Evolutionary conservation across 2,113 vertebrate species (phyloP), one percentile per base, ranked within the genome.

Genomic region (Cyprinodon variegatus): DNA sequence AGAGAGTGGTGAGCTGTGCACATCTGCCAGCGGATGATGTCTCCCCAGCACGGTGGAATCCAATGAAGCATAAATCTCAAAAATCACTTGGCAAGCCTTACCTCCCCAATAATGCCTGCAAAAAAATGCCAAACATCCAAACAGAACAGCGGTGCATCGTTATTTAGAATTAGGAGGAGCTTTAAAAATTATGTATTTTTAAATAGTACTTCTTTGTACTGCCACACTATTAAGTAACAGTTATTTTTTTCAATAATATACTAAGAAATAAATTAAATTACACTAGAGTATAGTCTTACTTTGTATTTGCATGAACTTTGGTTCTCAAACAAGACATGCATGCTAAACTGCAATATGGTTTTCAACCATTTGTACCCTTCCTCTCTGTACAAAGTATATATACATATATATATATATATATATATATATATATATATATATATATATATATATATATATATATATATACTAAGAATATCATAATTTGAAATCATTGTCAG

Each of bases 11-110:
- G 85, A 89, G 88, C 69, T 86, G 84, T 86, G 88, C 90, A 87
- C 90, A 91, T 91, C 91, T 92, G 90, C 87, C 75, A 70, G 83
- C 46, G 79, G 83, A 82, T 85, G 87, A 85, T 90, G 87, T 85
- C 84, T 89, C 89, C 86, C 45, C 74, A 85, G 89, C 80, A 72
- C 80, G 11, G 70, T 1, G 20, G 50, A 4, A 89, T 70, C 84
- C 86, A 88, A 43, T 72, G 78, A 85, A 87, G 85, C 88, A 83
- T 80, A 70, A 66, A 86, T 85, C 77, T 74, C 74, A 77, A 68
- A 78, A 80, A 84, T 86, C 88, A 81, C 82, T 74, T 84, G 76
- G 84, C 86, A 81, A 86, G 85, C 61, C 76, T 80, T 61, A 85
- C 76, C 86, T 86, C 73, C 80, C 76, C 76, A 62, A 66, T 83